Evolutionary conservation across 2,113 vertebrate genomes (phyloP).

Genomic region (Tragelaphus strepsiceros): DNA sequence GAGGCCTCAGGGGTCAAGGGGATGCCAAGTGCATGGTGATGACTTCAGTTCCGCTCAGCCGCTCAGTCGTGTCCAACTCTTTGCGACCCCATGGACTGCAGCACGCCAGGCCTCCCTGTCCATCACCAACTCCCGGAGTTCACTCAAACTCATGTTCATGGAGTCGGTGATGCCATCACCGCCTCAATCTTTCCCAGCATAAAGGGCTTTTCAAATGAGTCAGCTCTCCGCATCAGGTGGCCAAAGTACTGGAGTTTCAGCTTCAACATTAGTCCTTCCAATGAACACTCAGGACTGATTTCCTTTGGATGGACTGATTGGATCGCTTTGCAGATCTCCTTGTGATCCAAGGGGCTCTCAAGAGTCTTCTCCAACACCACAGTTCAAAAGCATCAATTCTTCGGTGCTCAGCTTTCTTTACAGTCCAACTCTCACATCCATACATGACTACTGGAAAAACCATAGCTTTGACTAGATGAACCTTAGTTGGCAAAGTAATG

Average conservation of each 20-base stretch:
- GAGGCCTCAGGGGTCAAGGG: neutral
- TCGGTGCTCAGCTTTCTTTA: neutral
- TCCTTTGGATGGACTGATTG: neutral
- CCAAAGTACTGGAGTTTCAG: neutral
- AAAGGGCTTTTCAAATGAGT: neutral
- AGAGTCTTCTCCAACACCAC: neutral
- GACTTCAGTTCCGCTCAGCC: neutral
- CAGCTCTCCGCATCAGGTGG: neutral
- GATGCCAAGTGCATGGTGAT: too few relatives aligned
- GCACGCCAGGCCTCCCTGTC: neutral
- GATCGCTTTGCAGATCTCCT: neutral
- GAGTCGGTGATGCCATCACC: neutral
- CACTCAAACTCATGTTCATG: neutral
- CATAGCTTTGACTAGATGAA: neutral
- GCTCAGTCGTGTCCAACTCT: fast-evolving
- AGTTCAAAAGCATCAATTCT: neutral
- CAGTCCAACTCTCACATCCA: neutral
- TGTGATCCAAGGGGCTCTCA: neutral
- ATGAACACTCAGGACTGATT: neutral
- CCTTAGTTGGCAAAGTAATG: neutral
- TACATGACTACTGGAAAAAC: neutral
- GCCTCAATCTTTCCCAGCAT: neutral
- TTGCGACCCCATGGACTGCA: neutral
- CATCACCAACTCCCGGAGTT: neutral
- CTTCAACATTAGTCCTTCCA: neutral